phyloP scores from a whole-genome alignment of 2,797 vertebrate genomes.

The Clamator glandarius region DNA sequence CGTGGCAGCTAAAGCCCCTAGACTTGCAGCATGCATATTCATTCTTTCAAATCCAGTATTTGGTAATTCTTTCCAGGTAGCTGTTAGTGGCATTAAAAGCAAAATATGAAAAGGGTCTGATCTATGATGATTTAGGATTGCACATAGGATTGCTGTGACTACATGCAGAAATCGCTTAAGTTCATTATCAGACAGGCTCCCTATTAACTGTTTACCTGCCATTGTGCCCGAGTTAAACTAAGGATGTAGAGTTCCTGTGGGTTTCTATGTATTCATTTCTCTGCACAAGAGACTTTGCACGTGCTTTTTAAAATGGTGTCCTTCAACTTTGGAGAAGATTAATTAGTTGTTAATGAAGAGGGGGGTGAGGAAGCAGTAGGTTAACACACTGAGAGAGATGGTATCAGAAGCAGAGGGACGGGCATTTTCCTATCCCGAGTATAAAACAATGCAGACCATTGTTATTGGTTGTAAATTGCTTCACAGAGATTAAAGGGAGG shows the following conservation, averaged over 20 bases:
- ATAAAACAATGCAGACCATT: not conserved
- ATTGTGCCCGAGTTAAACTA: not conserved
- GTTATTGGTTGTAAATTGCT: not conserved
- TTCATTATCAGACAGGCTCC: not conserved
- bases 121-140: not conserved
- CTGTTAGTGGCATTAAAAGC: not conserved
- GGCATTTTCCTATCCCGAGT: not conserved
- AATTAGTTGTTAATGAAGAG: not conserved
- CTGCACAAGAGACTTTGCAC: not conserved
- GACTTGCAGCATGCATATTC: not conserved
- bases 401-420: not conserved
- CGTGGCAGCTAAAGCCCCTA: conserved; percentile 3
- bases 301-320: not conserved
- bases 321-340: not conserved
- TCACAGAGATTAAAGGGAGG: not conserved
- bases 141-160: not conserved
- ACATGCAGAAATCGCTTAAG: not conserved
- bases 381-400: not conserved
- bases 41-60: not conserved
- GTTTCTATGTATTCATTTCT: not conserved
- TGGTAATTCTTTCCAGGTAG: not conserved
- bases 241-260: not conserved
- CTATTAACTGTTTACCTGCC: not conserved
- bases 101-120: not conserved
- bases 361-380: not conserved